phyloP scores from a whole-genome alignment of 2,113 vertebrate genomes.

The Rhinoptilus africanus region DNA sequence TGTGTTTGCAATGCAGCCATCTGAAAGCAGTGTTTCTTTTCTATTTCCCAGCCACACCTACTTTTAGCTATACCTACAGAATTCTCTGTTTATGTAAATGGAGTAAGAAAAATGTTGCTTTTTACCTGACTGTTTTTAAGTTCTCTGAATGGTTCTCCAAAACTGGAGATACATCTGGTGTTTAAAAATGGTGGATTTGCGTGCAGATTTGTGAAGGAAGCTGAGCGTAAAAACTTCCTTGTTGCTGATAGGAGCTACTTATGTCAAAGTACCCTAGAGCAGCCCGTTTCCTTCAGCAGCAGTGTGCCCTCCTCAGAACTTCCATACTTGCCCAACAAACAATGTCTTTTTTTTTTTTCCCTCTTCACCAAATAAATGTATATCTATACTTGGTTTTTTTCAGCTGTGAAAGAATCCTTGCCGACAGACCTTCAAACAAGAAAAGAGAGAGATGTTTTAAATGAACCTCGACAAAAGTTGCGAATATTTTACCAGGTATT shows the following conservation, averaged over 20 bases:
- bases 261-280: not conserved
- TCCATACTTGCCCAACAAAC: not conserved
- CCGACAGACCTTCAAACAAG: conserved; percentile 88
- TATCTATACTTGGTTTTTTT: not conserved
- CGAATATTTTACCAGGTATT: conserved; percentile 98
- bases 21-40: not conserved
- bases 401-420: conserved; percentile 93
- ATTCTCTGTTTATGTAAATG: not conserved
- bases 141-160: not conserved
- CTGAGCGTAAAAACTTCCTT: not conserved
- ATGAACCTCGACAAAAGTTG: conserved; percentile 92
- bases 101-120: not conserved
- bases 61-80: not conserved
- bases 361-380: not conserved
- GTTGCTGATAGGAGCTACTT: not conserved
- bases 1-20: not conserved
- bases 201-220: not conserved
- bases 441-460: conserved; percentile 87
- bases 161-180: not conserved
- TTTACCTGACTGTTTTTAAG: not conserved
- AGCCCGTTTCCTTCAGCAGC: not conserved
- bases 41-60: not conserved
- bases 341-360: not conserved
- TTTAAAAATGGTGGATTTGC: not conserved
- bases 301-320: not conserved